These are phyloP conservation scores for Etheostoma perlongum DNA, from an alignment of 2,797 vertebrate genomes.

Conservation along the genomic window DNA sequence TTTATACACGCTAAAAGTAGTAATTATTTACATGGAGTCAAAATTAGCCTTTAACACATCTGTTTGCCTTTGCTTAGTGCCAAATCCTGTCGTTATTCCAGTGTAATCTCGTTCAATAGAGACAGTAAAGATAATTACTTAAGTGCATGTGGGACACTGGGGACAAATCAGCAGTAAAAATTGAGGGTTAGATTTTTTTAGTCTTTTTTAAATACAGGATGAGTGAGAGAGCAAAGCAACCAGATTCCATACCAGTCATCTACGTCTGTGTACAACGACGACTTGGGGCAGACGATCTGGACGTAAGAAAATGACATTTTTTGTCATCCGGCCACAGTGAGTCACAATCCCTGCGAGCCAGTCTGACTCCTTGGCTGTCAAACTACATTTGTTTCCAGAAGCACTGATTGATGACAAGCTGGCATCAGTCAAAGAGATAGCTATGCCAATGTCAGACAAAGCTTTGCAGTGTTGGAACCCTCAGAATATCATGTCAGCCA, in stretches of 20 bases:
- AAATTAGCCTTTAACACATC: background rate
- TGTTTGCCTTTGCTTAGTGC: background rate
- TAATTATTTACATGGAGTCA: too few species aligned
- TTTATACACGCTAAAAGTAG: too few species aligned
- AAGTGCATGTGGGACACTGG: conserved; percentile 42
- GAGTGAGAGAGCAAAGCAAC: conserved; percentile 12
- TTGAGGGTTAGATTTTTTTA: conserved; percentile 34
- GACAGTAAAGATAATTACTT: background rate
- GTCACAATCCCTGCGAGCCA: conserved; percentile 8
- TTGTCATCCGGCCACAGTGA: conserved; percentile 10
- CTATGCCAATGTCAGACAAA: conserved; percentile 6
- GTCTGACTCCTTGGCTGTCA: conserved; percentile 12
- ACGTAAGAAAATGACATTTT: background rate
- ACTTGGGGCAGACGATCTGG: background rate
- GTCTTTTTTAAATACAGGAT: conserved; percentile 28
- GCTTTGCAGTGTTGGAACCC: background rate
- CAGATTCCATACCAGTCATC: conserved; percentile 32
- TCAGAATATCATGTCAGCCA: conserved; percentile 2
- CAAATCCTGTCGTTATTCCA: background rate
- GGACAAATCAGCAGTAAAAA: conserved; percentile 24
- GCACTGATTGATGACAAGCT: conserved; percentile 22
- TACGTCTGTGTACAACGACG: conserved; percentile 3
- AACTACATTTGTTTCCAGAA: conserved; percentile 15
- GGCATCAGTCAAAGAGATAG: conserved; percentile 17
- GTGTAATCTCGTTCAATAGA: background rate